phyloP scores from a whole-genome alignment of 1,140 invertebrate genomes.

The Penaeus japonicus region DNA sequence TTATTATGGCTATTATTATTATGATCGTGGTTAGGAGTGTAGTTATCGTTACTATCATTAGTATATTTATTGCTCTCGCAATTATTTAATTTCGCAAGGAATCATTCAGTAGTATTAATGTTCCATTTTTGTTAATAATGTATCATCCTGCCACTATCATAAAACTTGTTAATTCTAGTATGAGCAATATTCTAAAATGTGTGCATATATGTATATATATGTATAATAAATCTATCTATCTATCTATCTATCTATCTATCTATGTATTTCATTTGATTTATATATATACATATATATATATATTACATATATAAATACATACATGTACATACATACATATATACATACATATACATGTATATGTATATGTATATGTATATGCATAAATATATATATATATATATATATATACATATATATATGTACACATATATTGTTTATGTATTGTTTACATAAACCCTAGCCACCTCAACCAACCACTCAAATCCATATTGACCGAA shows the following conservation, averaged over 20 bases:
- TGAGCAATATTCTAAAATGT: neutral
- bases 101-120: too few relatives aligned
- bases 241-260: neutral
- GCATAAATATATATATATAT: constrained; percentile 37
- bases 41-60: too few relatives aligned
- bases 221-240: too few relatives aligned
- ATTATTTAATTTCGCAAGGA: too few relatives aligned
- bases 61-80: too few relatives aligned
- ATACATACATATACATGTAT: neutral
- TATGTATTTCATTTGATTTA: neutral
- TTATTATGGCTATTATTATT: too few relatives aligned
- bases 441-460: neutral
- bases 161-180: too few relatives aligned
- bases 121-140: too few relatives aligned
- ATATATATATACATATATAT: constrained; percentile 1
- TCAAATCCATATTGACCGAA: too few relatives aligned
- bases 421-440: neutral
- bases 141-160: too few relatives aligned
- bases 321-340: neutral
- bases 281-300: constrained; percentile 20
- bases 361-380: constrained; percentile 34
- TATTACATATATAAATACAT: constrained; percentile 11
- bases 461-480: too few relatives aligned
- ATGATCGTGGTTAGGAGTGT: too few relatives aligned
- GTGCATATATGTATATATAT: neutral